Base-by-base conservation (phyloP, 2,888 invertebrate genomes). In the Platerodrilus igneus region DNA sequence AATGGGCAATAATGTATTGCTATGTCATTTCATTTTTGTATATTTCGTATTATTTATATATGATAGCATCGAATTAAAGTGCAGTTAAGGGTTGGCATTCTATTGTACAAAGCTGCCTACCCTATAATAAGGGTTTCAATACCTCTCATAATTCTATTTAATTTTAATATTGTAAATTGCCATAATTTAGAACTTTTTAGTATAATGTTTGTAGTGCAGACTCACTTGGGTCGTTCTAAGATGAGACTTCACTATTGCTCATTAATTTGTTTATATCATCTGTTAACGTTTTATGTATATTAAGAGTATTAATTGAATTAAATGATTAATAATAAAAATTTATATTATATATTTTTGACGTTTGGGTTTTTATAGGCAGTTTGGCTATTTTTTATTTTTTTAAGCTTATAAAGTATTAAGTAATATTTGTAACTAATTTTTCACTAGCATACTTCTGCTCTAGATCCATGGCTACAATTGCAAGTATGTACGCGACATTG, bases 281-380 rank as follows among this genome's bases (percentile, higher is more conserved):
- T 68, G 68, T 68, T 68, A 68, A 67, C 65, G 64, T 66, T 64
- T 64, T 67, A 65, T 66, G 67, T 63, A 68, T 66, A 67, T 67
- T 67, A 67, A 65, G 66, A 68, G 65, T 68, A 68, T 60, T 67
- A 55, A 64, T 63, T 64, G 59, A 64, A 64, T 65, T 63, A 64
- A 64, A 65, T 64, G 64, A 64, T 66, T n/a, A 66, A 65, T 62
- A 66, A 67, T 67, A 67, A 67, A 67, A 66, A 66, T 68, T 67
- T 68, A 68, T 67, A 68, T 68, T 68, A 64, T 67, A 66, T 67
- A 68, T 65, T 25, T 42, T 36, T 26, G 17, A 31, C 9, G 18
- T 27, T 39, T 43, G 34, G 19, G 7, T 15, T 35, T 30, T 27
- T 27, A n/a, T n/a, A n/a, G n/a, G n/a, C n/a, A n/a, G n/a, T n/a